Evolutionary conservation across 2,888 invertebrate species (phyloP).

Genomic region (Quadriops clusia): DNA sequence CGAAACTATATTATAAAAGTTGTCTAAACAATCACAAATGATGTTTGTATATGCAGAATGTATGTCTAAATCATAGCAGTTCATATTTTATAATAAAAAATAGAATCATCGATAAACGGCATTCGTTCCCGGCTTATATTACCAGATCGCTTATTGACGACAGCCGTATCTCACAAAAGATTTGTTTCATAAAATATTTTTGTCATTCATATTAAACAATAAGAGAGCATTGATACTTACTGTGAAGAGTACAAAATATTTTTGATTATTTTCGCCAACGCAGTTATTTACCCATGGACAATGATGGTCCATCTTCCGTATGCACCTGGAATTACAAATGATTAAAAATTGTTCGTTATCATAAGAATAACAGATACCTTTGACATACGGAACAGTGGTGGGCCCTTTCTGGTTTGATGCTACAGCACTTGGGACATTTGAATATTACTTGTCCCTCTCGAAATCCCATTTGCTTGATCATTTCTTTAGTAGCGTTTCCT

Average conservation of each 20-base stretch:
- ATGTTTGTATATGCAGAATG: too few relatives aligned
- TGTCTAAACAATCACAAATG: too few relatives aligned
- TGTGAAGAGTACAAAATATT: constrained; percentile 96
- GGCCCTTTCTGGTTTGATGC: constrained; percentile 90
- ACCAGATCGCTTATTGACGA: too few relatives aligned
- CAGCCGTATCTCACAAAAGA: too few relatives aligned
- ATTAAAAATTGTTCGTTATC: constrained; percentile 3
- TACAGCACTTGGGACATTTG: constrained; percentile 93
- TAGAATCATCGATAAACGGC: too few relatives aligned
- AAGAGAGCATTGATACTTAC: constrained; percentile 48
- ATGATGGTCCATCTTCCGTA: constrained; percentile 77
- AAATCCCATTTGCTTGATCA: constrained; percentile 88
- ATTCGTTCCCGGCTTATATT: too few relatives aligned
- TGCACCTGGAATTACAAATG: constrained; percentile 44
- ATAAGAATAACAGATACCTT: constrained; percentile 40
- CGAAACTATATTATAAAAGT: too few relatives aligned
- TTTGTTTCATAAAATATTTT: too few relatives aligned
- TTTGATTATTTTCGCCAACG: constrained; percentile 98
- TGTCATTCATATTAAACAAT: too few relatives aligned
- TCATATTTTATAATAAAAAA: too few relatives aligned
- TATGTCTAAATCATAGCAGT: too few relatives aligned
- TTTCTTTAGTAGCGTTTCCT: constrained; percentile 91
- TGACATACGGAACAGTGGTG: constrained; percentile 95
- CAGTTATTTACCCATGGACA: constrained; percentile 99
- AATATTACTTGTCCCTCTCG: constrained; percentile 86